A percentile compares a stretch with the other conserved stretches of the same genome.
phyloP scores from a whole-genome alignment of 2,888 invertebrate species.

The Pandemis corylana region DNA sequence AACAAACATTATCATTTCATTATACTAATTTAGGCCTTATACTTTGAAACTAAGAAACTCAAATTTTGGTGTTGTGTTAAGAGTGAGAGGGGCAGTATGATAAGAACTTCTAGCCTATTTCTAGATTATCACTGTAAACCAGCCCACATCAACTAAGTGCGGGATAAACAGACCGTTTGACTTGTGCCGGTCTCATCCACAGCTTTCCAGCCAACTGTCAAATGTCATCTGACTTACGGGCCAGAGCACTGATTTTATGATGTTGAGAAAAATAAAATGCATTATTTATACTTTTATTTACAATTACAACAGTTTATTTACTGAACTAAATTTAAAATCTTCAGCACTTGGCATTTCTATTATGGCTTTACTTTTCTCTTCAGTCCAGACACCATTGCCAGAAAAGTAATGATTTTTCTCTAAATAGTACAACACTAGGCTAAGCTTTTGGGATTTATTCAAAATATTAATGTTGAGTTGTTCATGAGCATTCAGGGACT shows the following conservation, averaged over 20 bases:
- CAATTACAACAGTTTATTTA: conserved; percentile 22
- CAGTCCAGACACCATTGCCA: conserved; percentile 80
- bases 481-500: conserved; percentile 52
- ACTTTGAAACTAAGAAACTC: too few species aligned
- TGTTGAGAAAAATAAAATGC: neutral
- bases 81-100: too few species aligned
- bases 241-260: neutral
- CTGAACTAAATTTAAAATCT: conserved; percentile 15
- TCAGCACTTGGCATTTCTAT: conserved; percentile 23
- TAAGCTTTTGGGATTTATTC: conserved; percentile 70
- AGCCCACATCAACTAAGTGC: too few species aligned
- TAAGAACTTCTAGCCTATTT: too few species aligned
- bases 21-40: too few species aligned
- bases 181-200: too few species aligned
- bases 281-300: neutral
- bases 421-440: conserved; percentile 72
- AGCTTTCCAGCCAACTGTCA: too few species aligned
- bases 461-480: conserved; percentile 59
- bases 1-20: too few species aligned
- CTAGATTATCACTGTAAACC: too few species aligned
- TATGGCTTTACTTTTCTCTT: conserved; percentile 63
- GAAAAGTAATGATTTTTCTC: conserved; percentile 79
- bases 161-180: too few species aligned
- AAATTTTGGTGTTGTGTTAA: too few species aligned
- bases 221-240: too few species aligned